phyloP scores from a whole-genome alignment of 2,888 invertebrate genomes.

The Ectemnius cavifrons region DNA sequence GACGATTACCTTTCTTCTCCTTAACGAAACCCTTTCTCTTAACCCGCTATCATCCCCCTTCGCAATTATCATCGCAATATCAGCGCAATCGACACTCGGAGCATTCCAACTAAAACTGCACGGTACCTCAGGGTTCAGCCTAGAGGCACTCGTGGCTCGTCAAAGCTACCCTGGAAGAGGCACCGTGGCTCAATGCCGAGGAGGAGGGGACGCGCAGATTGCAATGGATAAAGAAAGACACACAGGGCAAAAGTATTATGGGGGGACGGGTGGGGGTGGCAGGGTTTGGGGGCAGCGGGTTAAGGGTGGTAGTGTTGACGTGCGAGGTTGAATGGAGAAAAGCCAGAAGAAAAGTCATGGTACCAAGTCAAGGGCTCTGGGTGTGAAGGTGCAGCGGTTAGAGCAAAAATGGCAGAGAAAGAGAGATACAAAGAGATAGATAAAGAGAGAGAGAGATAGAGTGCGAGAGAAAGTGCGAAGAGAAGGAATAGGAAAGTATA shows the following conservation, averaged over 20 bases:
- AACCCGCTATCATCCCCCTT: neutral
- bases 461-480: neutral
- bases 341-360: neutral
- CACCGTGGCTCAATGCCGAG: constrained; percentile 11
- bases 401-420: neutral
- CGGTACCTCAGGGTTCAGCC: too few relatives aligned
- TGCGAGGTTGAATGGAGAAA: neutral
- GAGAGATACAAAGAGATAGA: neutral
- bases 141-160: neutral
- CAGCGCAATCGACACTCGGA: too few relatives aligned
- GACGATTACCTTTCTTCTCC: neutral
- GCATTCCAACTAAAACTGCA: too few relatives aligned
- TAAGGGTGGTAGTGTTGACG: neutral
- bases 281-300: too few relatives aligned
- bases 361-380: neutral
- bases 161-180: neutral
- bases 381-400: neutral
- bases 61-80: too few relatives aligned
- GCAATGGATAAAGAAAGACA: constrained; percentile 7
- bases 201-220: constrained; percentile 14
- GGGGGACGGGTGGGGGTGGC: neutral
- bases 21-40: neutral
- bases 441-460: neutral
- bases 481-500: neutral
- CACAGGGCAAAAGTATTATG: constrained; percentile 19